Base-by-base conservation (phyloP, 2,797 vertebrate species). In the Tangara arthus region DNA sequence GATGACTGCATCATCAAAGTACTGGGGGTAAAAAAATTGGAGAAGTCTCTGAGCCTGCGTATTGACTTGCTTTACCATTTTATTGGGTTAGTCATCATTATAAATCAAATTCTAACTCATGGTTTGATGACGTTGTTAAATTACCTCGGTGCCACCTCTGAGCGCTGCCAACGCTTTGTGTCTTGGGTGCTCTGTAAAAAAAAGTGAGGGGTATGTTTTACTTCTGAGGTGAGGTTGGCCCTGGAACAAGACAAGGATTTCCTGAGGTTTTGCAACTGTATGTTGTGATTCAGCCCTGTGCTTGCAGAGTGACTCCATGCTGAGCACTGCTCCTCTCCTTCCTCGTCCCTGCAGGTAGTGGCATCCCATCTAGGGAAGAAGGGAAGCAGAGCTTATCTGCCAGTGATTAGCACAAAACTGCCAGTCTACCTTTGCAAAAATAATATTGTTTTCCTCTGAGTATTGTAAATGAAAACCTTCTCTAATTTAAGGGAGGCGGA, bases 81-180 rank as follows among this genome's bases (percentile, higher is more conserved):
- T 97, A 98, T 97, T 95, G 82, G 87, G 64, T 98, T 97, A 98
- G 95, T 98, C 97, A 98, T 95, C 72, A 75, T 95, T 97, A 96
- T 98, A 97, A 98, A 97, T 88, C 82, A 91, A 96, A 94, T 81
- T 93, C 55, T 76, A 72, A 13, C 57, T 93, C 83, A 85, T 82
- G 92, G 94, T 89, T 95, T 89, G 79, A 90, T 87, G 87, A 95
- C 96, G 95, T 87, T 93, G 66, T 97, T 95, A 95, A 86, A 80
- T 90, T 96, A 81, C 92, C 53, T 91, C 70, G 77, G 92, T 93
- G 83, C 73, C 94, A 96, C 87, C 90, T 79, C 61, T 84, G 87
- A 91, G 80, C 19, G 55, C 82, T 96, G 93, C 70, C 91, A 94
- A 71, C 19, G 70, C 78, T 87, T 87, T 35, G 3, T 16, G n/a